These are phyloP conservation scores for Coelinius sp. DNA, from an alignment of 2,888 invertebrate genomes.

Conservation along the genomic window DNA sequence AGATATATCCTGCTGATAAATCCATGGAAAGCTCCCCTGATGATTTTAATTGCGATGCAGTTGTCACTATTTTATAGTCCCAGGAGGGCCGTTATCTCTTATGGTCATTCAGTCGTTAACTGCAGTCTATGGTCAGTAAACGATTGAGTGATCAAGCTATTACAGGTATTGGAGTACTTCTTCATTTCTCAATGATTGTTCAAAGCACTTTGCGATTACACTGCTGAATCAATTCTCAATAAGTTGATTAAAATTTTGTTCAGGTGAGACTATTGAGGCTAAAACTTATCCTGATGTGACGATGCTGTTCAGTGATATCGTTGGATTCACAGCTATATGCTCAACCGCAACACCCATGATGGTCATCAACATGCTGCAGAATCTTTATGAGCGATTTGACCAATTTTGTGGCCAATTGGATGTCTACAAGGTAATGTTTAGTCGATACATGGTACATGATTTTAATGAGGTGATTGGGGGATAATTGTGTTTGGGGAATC, in stretches of 20 bases:
- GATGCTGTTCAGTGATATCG: slow-evolving; percentile 96
- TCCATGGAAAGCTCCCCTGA: background rate
- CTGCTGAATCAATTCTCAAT: background rate
- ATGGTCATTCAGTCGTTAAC: background rate
- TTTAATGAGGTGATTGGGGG: background rate
- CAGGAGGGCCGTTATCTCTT: background rate
- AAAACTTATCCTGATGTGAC: slow-evolving; percentile 95
- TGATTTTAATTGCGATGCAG: background rate
- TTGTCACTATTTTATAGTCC: background rate
- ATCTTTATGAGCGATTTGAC: slow-evolving; percentile 94
- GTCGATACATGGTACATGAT: background rate
- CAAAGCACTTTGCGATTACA: background rate
- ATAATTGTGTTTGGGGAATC: background rate
- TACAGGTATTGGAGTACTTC: background rate
- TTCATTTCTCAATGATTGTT: background rate
- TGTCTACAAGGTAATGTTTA: slow-evolving; percentile 86
- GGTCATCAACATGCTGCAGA: slow-evolving; percentile 95
- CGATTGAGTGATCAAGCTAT: background rate
- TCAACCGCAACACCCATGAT: slow-evolving; percentile 95
- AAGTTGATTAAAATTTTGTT: background rate
- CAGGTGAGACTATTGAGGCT: slow-evolving; percentile 91
- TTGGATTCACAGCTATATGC: slow-evolving; percentile 96
- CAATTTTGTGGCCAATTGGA: slow-evolving; percentile 92
- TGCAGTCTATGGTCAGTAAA: background rate
- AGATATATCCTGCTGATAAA: background rate